These are phyloP conservation scores for Stenoptilia bipunctidactyla DNA, from an alignment of 2,888 invertebrate species.

Conservation along the genomic window DNA sequence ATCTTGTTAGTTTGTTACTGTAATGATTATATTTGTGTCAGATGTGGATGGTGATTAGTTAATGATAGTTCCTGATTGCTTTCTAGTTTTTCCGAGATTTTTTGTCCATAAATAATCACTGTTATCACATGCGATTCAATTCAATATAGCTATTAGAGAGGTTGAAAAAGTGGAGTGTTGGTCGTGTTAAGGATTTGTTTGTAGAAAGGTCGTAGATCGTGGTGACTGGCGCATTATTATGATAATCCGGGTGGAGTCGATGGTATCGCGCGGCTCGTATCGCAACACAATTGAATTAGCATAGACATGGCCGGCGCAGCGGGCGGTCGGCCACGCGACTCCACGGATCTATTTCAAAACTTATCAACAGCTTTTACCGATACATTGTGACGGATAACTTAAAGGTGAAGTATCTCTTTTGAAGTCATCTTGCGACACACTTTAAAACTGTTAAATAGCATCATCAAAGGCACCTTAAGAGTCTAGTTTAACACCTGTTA, in stretches of 20 bases:
- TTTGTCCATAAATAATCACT: constrained; percentile 5
- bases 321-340: constrained; percentile 66
- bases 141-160: no score
- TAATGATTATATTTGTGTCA: no score
- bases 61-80: no score
- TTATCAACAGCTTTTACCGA: constrained; percentile 16
- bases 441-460: neutral
- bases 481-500: no score
- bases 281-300: constrained; percentile 68
- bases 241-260: constrained; percentile 61
- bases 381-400: constrained; percentile 6
- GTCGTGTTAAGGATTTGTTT: constrained; percentile 1
- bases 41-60: no score
- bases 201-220: constrained; percentile 29
- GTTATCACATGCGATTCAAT: constrained; percentile 2
- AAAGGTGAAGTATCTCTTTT: constrained; percentile 4
- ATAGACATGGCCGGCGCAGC: constrained; percentile 52
- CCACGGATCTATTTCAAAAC: constrained; percentile 30
- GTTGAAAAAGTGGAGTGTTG: no score
- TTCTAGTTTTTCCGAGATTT: neutral
- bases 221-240: constrained; percentile 67
- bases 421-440: neutral
- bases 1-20: no score
- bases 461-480: no score
- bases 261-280: constrained; percentile 49